A percentile compares a stretch with the other conserved stretches of the same genome.
Conservation (phyloP, 2,888 invertebrate genomes). For the Sinhomidia bicolor region DNA sequence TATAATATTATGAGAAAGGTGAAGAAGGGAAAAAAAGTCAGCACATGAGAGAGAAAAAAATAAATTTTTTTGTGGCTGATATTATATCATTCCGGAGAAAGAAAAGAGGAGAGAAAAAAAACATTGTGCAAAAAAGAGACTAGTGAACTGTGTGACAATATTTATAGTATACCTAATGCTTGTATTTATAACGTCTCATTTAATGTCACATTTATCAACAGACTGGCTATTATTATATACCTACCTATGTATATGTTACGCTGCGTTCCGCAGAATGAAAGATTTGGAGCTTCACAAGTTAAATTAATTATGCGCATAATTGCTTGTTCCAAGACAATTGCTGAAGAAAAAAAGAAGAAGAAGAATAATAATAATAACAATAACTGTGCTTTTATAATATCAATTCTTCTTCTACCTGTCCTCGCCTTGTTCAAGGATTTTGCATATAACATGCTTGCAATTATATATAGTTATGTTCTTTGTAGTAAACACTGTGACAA, state of each 20-base stretch:
- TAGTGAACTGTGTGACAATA: too few species aligned
- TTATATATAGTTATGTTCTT: too few species aligned
- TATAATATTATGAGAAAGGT: too few species aligned
- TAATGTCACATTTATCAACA: neutral
- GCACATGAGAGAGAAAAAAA: too few species aligned
- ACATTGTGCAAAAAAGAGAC: neutral
- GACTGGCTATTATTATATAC: neutral
- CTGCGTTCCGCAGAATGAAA: neutral
- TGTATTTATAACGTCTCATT: neutral
- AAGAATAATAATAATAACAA: neutral
- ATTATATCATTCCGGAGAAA: too few species aligned
- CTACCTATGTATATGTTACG: neutral
- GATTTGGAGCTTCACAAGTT: neutral
- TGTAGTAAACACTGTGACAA: neutral
- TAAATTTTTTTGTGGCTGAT: too few species aligned
- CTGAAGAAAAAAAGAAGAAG: neutral
- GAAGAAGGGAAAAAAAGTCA: too few species aligned
- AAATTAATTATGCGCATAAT: conserved; percentile 49
- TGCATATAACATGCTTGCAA: neutral
- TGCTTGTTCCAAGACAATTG: neutral
- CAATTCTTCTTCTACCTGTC: neutral
- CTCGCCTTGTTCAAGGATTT: neutral
- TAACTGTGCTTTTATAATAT: neutral
- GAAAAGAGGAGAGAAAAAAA: too few species aligned
- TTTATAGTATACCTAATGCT: too few species aligned